phyloP scores from a whole-genome alignment of 2,797 vertebrate species.

The Ambastaia sidthimunki region DNA sequence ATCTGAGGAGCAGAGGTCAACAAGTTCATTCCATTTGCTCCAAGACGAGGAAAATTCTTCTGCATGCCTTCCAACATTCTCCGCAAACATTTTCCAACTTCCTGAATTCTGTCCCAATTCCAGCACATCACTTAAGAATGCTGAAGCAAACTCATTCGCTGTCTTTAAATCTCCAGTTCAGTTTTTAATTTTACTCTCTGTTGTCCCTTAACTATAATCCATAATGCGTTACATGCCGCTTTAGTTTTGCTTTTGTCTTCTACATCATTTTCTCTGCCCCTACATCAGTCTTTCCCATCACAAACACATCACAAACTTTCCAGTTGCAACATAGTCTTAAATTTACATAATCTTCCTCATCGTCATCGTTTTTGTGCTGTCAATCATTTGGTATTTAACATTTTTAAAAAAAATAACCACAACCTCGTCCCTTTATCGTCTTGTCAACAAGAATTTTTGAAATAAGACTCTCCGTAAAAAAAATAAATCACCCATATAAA shows the following conservation, averaged over 20 bases:
- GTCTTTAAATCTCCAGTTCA: too few relatives aligned
- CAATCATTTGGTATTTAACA: conserved; percentile 22
- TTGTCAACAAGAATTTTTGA: conserved; percentile 53
- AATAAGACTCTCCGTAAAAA: conserved; percentile 67
- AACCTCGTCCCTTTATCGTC: conserved; percentile 5
- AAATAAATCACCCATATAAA: conserved; percentile 76
- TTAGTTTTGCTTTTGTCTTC: neutral
- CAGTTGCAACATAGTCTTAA: neutral
- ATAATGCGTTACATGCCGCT: too few relatives aligned
- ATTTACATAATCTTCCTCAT: neutral
- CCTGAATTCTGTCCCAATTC: conserved; percentile 53
- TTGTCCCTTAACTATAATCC: too few relatives aligned
- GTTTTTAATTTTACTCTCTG: too few relatives aligned
- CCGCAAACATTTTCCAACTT: conserved; percentile 62
- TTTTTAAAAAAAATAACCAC: neutral
- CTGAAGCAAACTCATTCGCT: neutral
- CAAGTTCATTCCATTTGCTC: conserved; percentile 4
- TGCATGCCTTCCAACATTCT: conserved; percentile 69
- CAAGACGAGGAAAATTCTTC: conserved; percentile 34
- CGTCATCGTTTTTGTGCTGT: conserved; percentile 24
- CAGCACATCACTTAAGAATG: neutral
- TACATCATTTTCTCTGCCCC: conserved; percentile 3
- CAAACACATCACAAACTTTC: neutral
- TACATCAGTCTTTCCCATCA: conserved; percentile 14
- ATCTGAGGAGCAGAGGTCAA: conserved; percentile 14